These are phyloP conservation scores for Cyprinus carpio DNA, from an alignment of 2,113 vertebrate species.

Conservation along the genomic window DNA sequence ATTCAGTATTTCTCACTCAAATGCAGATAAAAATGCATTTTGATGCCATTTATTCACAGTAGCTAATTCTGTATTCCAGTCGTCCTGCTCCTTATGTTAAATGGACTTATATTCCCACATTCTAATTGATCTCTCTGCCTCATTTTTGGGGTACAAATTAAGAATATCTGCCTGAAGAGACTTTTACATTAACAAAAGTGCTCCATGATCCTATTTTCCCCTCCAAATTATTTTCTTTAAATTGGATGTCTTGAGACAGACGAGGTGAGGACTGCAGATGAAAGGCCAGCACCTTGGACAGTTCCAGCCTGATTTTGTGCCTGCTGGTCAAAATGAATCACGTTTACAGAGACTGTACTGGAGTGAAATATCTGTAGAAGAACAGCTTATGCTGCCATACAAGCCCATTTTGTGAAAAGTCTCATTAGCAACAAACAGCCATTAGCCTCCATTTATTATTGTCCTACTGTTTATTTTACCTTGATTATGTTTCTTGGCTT, in stretches of 20 bases:
- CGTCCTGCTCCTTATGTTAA: not conserved
- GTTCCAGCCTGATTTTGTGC: slow-evolving; percentile 65
- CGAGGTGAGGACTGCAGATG: slow-evolving; percentile 57
- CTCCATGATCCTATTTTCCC: slow-evolving; percentile 38
- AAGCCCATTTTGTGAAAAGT: slow-evolving; percentile 23
- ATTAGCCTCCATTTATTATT: slow-evolving; percentile 49
- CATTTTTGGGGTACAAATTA: slow-evolving; percentile 1
- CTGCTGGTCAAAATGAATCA: slow-evolving; percentile 65
- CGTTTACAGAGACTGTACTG: slow-evolving; percentile 52
- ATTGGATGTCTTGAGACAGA: slow-evolving; percentile 58
- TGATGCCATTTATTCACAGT: not conserved
- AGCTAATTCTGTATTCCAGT: not conserved
- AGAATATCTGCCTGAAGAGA: slow-evolving; percentile 1
- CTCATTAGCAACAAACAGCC: slow-evolving; percentile 46
- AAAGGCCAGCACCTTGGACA: slow-evolving; percentile 68
- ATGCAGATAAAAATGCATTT: not conserved
- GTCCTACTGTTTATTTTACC: not conserved
- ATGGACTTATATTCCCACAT: not conserved
- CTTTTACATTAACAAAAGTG: slow-evolving; percentile 50
- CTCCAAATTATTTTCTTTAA: slow-evolving; percentile 61
- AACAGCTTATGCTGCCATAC: not conserved
- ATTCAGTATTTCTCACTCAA: not conserved
- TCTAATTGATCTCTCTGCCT: slow-evolving; percentile 24
- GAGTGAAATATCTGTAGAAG: slow-evolving; percentile 26
- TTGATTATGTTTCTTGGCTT: not conserved